Evolutionary conservation across 2,888 invertebrate genomes (phyloP), one percentile per base, ranked within the genome.

Genomic region (Drosophila falleni): DNA sequence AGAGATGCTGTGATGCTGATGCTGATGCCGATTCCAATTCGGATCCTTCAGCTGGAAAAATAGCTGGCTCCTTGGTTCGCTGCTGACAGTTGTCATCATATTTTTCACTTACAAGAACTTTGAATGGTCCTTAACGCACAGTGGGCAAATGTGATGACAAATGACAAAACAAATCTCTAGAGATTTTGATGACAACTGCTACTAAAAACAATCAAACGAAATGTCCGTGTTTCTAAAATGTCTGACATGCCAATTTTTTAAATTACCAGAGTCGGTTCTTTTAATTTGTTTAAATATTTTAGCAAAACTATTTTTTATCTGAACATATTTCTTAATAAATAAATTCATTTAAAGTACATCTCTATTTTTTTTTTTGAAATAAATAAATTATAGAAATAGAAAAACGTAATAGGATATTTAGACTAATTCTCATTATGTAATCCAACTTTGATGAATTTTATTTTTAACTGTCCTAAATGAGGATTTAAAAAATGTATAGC

Each of bases 71-170:
- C 66, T 63, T 66, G 78, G 61, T 69, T 81, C 67, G 74, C 77
- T 71, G 74, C 61, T 72, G 78, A 78, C 74, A 80, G 76, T 84
- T 76, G 78, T 78, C 71, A 56, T 81, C 80, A 84, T 84, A 81
- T 75, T 74, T 81, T 74, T 74, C 56, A 67, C 54, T 26, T 29
- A 56, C 65, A 42, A 42, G 35, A 50, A 41, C 35, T 59, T 47
- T 37, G 54, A 51, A 16, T 44, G 37, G 16, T 19, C 19, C 29
- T 29, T 56, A 64, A 44, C 42, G 65, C 80, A 72, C 66, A 72
- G 66, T 78, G 69, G 15, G 13, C 26, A 19, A 33, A 55, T n/a
- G 31, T 55, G 16, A 35, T 23, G 15, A 11, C 16, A 35, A 35
- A 35, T 35, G 13, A 35, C 6, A n/a, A 6, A 35, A 2, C 13